Evolutionary conservation across 2,888 invertebrate species (phyloP), one percentile per base, ranked within the genome.

Genomic region (Cosmopolites sordidus): DNA sequence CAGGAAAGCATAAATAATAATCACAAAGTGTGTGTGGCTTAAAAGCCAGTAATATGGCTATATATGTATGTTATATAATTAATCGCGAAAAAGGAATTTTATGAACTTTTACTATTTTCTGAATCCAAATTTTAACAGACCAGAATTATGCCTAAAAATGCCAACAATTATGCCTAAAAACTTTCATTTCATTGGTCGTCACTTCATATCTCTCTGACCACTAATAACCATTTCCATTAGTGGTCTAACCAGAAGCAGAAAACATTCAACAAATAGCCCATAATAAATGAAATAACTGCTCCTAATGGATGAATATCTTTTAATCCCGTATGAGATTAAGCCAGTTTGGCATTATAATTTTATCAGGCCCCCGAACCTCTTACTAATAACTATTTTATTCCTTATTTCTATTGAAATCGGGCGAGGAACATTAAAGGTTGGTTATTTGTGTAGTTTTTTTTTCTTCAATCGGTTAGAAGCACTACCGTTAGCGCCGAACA

Each of bases 241-340:
- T 38, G 17, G 16, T 38, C 15, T 8, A 17, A 37, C 33, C 14
- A 12, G 33, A 11, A 33, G 33, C 33, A 5, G 8, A 52, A 22
- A 15, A 52, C 22, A 22, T 42, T 43, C 27, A 48, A 48, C 53
- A 48, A 53, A 53, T 43, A 14, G 39, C 22, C 29, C n/a, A 43
- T 53, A 53, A 48, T 48, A 53, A 53, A 42, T 43, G 37, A 48
- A 48, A 47, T 53, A 53, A 43, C 48, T 43, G 48, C 48, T 38
- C 39, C 39, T 16, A 43, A 48, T 42, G 41, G 52, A 37, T 37
- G 27, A 42, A 43, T 48, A 48, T 30, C 51, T 48, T 52, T 52
- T 52, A 48, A 52, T 52, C 39, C 43, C 22, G 29, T 11, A 15
- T 15, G 27, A n/a, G 47, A 18, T 44, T 38, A 43, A 43, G 43